Conservation (phyloP, 2,797 vertebrate genomes). For the Xiphorhynchus erythropygius region DNA sequence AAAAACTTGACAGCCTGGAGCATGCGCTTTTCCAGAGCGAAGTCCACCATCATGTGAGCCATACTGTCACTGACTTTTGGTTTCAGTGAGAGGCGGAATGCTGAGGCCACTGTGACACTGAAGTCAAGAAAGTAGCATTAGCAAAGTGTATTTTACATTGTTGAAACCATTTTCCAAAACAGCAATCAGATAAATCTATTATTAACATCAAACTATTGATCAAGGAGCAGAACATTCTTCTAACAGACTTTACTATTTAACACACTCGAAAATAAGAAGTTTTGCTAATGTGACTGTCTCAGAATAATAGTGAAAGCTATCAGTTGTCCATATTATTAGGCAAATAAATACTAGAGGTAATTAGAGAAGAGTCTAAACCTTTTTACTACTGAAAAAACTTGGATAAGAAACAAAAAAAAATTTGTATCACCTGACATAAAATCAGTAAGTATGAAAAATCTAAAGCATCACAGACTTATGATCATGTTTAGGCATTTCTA, state of each 20-base stretch:
- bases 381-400: not conserved
- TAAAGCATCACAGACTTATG: not conserved
- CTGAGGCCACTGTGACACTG: slow-evolving; percentile 93
- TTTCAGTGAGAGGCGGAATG: slow-evolving; percentile 88
- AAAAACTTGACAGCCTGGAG: slow-evolving; percentile 88
- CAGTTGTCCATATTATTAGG: not conserved
- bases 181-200: not conserved
- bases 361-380: not conserved
- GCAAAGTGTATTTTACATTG: not conserved
- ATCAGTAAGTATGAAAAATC: not conserved
- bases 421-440: not conserved
- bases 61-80: slow-evolving; percentile 87
- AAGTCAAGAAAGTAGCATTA: slow-evolving; percentile 49
- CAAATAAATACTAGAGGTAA: not conserved
- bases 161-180: not conserved
- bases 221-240: not conserved
- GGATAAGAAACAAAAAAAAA: not conserved
- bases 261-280: not conserved
- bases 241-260: not conserved
- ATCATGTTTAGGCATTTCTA: not conserved
- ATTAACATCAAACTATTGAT: not conserved
- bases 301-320: not conserved
- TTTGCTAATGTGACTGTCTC: not conserved
- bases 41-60: slow-evolving; percentile 91
- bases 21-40: slow-evolving; percentile 83